Evolutionary conservation across 2,797 vertebrate species (phyloP).

Genomic region (Rhinichthys osculus): DNA sequence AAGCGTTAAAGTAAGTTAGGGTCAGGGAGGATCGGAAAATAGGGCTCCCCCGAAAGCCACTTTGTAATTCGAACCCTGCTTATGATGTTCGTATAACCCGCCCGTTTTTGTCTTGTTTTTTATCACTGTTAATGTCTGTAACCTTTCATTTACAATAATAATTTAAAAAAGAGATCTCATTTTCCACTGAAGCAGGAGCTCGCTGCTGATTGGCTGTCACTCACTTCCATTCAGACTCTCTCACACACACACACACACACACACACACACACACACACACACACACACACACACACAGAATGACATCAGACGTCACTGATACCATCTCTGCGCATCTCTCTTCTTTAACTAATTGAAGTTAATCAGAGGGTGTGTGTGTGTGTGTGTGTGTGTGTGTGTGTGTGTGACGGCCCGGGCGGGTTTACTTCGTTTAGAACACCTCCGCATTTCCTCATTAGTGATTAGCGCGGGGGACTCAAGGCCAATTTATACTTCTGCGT

Average conservation of each 20-base stretch:
- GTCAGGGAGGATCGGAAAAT: no score
- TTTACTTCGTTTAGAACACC: conserved; percentile 74
- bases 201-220: conserved; percentile 2
- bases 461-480: conserved; percentile 60
- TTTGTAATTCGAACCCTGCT: no score
- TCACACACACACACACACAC: no score
- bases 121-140: no score
- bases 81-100: no score
- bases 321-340: conserved; percentile 67
- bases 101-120: no score
- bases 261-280: no score
- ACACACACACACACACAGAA: conserved; percentile 12
- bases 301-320: conserved; percentile 66
- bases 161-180: conserved; percentile 61
- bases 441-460: conserved; percentile 78
- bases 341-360: conserved; percentile 76
- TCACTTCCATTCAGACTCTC: conserved; percentile 46
- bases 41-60: no score
- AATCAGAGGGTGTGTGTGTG: conserved; percentile 69
- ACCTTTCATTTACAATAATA: no score
- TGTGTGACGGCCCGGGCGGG: conserved; percentile 56
- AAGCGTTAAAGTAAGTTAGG: no score
- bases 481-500: no score
- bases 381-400: conserved; percentile 26
- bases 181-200: conserved; percentile 55